These are phyloP conservation scores for Amphiura filiformis DNA, from an alignment of 35 echinoderm and acorn worm species.

Conservation along the genomic window DNA sequence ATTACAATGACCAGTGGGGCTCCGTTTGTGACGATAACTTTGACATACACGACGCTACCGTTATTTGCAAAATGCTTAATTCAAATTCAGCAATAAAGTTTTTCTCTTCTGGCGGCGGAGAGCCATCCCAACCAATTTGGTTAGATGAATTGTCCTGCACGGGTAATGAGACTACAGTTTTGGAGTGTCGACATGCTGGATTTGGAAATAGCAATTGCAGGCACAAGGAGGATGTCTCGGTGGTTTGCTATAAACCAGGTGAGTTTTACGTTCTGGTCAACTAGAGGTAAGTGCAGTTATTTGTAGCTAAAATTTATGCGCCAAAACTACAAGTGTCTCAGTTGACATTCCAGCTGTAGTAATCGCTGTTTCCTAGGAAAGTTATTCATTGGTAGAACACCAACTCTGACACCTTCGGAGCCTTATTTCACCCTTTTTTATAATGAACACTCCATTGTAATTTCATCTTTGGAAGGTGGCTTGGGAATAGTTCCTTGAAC, in stretches of 20 bases:
- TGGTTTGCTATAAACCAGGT: neutral
- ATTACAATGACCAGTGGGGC: neutral
- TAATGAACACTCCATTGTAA: too few species aligned
- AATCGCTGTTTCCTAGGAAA: too few species aligned
- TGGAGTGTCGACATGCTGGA: slow-evolving; percentile 17
- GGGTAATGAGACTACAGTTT: slow-evolving; percentile 14
- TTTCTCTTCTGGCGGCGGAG: neutral
- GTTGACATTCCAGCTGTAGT: too few species aligned
- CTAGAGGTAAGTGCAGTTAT: too few species aligned
- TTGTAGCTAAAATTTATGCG: too few species aligned
- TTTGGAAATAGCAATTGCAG: slow-evolving; percentile 17
- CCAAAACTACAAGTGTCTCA: too few species aligned
- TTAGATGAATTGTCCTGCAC: slow-evolving; percentile 35
- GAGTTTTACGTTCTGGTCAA: too few species aligned
- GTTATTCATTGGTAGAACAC: too few species aligned
- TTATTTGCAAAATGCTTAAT: neutral
- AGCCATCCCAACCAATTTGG: neutral
- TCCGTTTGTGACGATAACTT: neutral
- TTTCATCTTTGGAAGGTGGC: too few species aligned
- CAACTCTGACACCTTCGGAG: too few species aligned
- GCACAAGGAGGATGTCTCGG: neutral
- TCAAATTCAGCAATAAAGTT: neutral
- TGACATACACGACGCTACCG: neutral
- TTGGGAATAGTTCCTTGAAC: too few species aligned
- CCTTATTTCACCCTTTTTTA: too few species aligned